A percentile compares a stretch with the other conserved stretches of the same genome.
These are phyloP conservation scores for Salvelinus fontinalis DNA, from an alignment of 2,113 vertebrate species.

Conservation along the genomic window DNA sequence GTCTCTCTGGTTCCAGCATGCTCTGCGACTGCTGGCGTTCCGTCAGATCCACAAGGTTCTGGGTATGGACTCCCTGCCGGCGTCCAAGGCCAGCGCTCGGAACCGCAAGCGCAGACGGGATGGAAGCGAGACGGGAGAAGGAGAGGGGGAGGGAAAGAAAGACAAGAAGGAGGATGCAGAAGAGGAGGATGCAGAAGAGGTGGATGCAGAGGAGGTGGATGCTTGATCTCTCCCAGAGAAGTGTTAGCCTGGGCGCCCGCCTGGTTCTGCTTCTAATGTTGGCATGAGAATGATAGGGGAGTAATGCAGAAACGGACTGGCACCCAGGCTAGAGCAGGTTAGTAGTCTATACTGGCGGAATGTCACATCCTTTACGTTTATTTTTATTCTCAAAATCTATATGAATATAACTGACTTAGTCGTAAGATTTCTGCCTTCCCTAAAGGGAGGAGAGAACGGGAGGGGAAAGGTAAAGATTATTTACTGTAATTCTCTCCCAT, in stretches of 20 bases:
- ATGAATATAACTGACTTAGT: conserved; percentile 53
- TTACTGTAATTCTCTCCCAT: conserved; percentile 26
- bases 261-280: no score
- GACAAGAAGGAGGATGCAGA: conserved; percentile 66
- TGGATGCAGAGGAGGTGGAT: conserved; percentile 33
- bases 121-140: conserved; percentile 36
- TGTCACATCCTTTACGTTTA: conserved; percentile 48
- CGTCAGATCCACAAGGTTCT: conserved; percentile 76
- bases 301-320: no score
- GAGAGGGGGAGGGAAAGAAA: conserved; percentile 67
- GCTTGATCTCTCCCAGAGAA: conserved; percentile 42
- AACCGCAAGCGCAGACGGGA: conserved; percentile 74
- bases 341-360: conserved; percentile 50
- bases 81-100: conserved; percentile 57
- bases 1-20: conserved; percentile 59
- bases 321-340: conserved; percentile 6
- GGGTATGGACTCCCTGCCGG: conserved; percentile 69
- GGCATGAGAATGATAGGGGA: no score
- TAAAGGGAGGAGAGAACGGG: conserved; percentile 2
- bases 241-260: no score
- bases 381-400: conserved; percentile 46
- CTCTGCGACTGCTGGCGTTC: conserved; percentile 78
- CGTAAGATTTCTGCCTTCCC: conserved; percentile 45
- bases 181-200: conserved; percentile 35
- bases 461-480: conserved; percentile 10